A percentile compares a stretch with the other conserved stretches of the same genome.
Conservation (phyloP, 2,888 invertebrate genomes). For the Heliconius hortense region DNA sequence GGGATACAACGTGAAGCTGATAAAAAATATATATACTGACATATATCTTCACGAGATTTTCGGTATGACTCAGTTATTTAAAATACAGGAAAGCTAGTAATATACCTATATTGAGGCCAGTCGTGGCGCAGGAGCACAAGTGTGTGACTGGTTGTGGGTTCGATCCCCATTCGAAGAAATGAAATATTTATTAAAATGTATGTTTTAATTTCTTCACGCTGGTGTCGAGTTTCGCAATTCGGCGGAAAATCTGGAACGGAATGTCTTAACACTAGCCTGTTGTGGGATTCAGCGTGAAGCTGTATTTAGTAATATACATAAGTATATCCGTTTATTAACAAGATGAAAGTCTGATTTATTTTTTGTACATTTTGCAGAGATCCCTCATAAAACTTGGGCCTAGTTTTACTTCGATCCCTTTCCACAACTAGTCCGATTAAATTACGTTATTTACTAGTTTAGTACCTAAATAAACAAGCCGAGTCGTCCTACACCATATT, state of each 20-base stretch:
- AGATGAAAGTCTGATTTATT: background rate
- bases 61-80: too few relatives aligned
- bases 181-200: too few relatives aligned
- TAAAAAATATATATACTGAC: too few relatives aligned
- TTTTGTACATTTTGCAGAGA: background rate
- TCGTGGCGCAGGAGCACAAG: too few relatives aligned
- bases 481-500: background rate
- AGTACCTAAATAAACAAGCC: background rate
- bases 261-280: background rate
- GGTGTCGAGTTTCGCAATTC: too few relatives aligned
- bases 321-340: background rate
- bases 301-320: background rate
- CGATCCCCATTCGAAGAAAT: too few relatives aligned
- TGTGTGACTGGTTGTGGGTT: too few relatives aligned
- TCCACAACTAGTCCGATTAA: background rate
- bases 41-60: too few relatives aligned
- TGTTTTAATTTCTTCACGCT: too few relatives aligned
- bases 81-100: too few relatives aligned
- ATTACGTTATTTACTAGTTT: background rate
- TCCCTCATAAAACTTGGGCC: background rate
- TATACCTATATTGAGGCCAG: too few relatives aligned
- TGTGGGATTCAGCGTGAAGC: background rate
- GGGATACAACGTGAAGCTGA: too few relatives aligned
- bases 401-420: background rate
- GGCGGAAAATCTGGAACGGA: background rate